Evolutionary conservation across 2,113 vertebrate genomes (phyloP), one percentile per base, ranked within the genome.

Genomic region (rabbit (Oryctolagus cuniculus)): DNA sequence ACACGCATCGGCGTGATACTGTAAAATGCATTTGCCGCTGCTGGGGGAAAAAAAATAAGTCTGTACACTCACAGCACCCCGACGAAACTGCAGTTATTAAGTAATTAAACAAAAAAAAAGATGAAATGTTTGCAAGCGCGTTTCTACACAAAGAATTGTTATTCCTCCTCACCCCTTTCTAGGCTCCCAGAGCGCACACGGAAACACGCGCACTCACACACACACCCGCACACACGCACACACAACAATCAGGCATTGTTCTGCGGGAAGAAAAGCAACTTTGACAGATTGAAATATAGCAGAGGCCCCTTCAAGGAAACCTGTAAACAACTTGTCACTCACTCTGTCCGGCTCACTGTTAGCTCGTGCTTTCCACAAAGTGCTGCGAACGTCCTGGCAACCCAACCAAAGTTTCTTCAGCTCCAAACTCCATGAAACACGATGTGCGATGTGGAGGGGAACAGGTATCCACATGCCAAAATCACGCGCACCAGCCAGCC

Each of bases 261-360:
- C 98, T 98, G 98, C 81, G 97, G 97, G 98, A 99, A 99, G 99
- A 99, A 99, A 99, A 99, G 99, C 99, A 98, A 99, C 99, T 99
- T 99, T 99, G 99, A 99, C 99, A 99, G 99, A 99, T 99, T 99
- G 99, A 99, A 99, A 99, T 99, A 99, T 98, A 99, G 98, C 98
- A 98, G 98, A 98, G 98, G 98, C 98, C 98, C 99, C 99, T 99
- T 98, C 98, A 98, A 98, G 98, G 98, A 98, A 98, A 99, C 98
- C 98, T 98, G 98, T 99, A 99, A 99, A 99, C 98, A 99, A 98
- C 98, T 98, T 98, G 98, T 98, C 98, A 99, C 98, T 98, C 98
- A 99, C 98, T 98, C 98, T 96, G 98, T 96, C 97, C 96, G 97
- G 98, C 98, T 98, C 98, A 94, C 98, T 97, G 98, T 92, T 97